Conservation (phyloP, 2,888 invertebrate genomes). For the Trichogramma dendrolimi region DNA sequence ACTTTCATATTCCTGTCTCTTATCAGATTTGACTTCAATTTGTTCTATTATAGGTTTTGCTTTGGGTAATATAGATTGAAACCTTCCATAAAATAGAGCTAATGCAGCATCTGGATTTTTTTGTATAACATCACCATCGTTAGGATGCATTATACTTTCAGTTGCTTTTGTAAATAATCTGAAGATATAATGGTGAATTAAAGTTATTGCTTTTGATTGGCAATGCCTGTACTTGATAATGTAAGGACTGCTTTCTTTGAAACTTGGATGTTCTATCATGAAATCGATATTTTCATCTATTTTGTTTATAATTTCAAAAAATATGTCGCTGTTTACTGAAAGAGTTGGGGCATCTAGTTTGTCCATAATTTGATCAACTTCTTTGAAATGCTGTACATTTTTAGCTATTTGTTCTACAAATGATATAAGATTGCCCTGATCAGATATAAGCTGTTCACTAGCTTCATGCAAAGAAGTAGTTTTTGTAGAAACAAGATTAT, state of each 20-base stretch:
- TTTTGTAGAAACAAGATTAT: conserved; percentile 80
- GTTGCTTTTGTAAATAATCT: conserved; percentile 75
- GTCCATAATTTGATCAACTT: conserved; percentile 76
- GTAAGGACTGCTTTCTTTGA: conserved; percentile 81
- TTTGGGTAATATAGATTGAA: conserved; percentile 86
- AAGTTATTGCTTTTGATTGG: conserved; percentile 71
- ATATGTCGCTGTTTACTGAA: conserved; percentile 78
- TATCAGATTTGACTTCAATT: conserved; percentile 72
- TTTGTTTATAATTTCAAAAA: conserved; percentile 74
- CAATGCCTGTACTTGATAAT: conserved; percentile 81
- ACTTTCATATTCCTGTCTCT: conserved; percentile 71
- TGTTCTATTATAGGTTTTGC: conserved; percentile 76
- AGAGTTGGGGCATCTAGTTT: conserved; percentile 75
- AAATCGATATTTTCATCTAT: conserved; percentile 86
- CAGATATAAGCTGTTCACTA: conserved; percentile 85
- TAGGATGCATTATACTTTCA: conserved; percentile 53
- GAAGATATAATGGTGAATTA: conserved; percentile 76
- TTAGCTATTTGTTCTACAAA: conserved; percentile 77
- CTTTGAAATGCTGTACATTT: conserved; percentile 79
- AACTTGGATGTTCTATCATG: conserved; percentile 72
- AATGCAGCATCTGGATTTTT: conserved; percentile 64
- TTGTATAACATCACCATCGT: conserved; percentile 32
- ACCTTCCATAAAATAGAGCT: conserved; percentile 90
- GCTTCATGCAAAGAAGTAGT: conserved; percentile 87
- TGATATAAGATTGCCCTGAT: conserved; percentile 78